Percentiles rank a stretch among this genome's conserved stretches.
Conservation (phyloP, 1,140 invertebrate genomes). For the Bombyx mandarina region DNA sequence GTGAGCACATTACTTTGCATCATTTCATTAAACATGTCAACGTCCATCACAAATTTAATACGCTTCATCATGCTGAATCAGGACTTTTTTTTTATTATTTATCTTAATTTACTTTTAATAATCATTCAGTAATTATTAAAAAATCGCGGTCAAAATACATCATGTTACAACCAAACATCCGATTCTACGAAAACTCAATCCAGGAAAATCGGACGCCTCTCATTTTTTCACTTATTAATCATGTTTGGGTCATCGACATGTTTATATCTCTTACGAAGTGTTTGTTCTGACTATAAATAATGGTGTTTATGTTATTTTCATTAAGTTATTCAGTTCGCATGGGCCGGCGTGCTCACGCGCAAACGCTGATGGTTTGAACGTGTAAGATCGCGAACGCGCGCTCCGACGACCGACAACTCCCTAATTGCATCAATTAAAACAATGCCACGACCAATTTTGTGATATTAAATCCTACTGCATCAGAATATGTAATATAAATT, state of each 20-base stretch:
- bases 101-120: too few relatives aligned
- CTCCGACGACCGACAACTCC: slow-evolving; percentile 17
- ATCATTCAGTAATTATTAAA: too few relatives aligned
- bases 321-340: slow-evolving; percentile 34
- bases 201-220: too few relatives aligned
- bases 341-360: slow-evolving; percentile 16
- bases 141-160: too few relatives aligned
- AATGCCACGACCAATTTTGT: slow-evolving; percentile 18
- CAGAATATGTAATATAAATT: slow-evolving; percentile 24
- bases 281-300: slow-evolving; percentile 16
- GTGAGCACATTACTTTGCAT: too few relatives aligned
- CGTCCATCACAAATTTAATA: too few relatives aligned
- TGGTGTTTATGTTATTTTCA: slow-evolving; percentile 24
- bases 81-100: too few relatives aligned
- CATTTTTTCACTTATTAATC: slow-evolving; percentile 1
- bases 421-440: slow-evolving; percentile 32
- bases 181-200: too few relatives aligned
- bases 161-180: too few relatives aligned
- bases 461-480: slow-evolving; percentile 27
- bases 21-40: too few relatives aligned
- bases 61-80: too few relatives aligned
- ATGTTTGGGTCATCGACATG: slow-evolving; percentile 6
- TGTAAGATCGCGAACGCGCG: slow-evolving; percentile 21
- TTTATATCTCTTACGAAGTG: slow-evolving; percentile 8
- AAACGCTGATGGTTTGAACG: slow-evolving; percentile 21